Conservation (phyloP, 2,888 invertebrate genomes). For the Leucophora obtusa region DNA sequence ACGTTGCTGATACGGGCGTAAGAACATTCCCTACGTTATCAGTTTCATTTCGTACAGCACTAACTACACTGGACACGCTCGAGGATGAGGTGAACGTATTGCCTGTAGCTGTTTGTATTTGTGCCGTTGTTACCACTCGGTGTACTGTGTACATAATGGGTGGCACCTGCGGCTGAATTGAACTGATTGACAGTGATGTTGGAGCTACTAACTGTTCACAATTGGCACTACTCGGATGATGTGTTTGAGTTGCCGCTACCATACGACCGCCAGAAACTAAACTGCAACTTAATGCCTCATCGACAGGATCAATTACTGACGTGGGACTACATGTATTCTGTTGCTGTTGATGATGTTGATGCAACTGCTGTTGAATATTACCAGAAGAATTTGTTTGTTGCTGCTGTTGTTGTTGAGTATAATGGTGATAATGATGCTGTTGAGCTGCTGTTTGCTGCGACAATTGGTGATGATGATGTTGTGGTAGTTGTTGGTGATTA, state of each 20-base stretch:
- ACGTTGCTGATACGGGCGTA: conserved; percentile 68
- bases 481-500: conserved; percentile 67
- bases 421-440: conserved; percentile 59
- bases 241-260: conserved; percentile 75
- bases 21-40: conserved; percentile 70
- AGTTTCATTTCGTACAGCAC: conserved; percentile 73
- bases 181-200: conserved; percentile 67
- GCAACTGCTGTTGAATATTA: conserved; percentile 53
- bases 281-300: conserved; percentile 72
- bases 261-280: conserved; percentile 71
- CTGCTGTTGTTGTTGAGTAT: conserved; percentile 55
- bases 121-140: conserved; percentile 78
- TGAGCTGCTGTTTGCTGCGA: conserved; percentile 30
- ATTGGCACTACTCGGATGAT: conserved; percentile 68
- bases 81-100: conserved; percentile 77
- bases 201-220: conserved; percentile 68
- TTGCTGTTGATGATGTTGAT: conserved; percentile 64
- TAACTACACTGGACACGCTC: conserved; percentile 78
- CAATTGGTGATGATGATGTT: conserved; percentile 65
- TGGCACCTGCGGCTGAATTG: conserved; percentile 69
- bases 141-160: conserved; percentile 78
- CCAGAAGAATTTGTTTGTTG: conserved; percentile 46
- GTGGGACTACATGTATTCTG: conserved; percentile 64
- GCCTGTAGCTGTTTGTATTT: conserved; percentile 77
- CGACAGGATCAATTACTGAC: conserved; percentile 68